phyloP scores from a whole-genome alignment of 2,113 vertebrate genomes.

The Chrysochloris asiatica region DNA sequence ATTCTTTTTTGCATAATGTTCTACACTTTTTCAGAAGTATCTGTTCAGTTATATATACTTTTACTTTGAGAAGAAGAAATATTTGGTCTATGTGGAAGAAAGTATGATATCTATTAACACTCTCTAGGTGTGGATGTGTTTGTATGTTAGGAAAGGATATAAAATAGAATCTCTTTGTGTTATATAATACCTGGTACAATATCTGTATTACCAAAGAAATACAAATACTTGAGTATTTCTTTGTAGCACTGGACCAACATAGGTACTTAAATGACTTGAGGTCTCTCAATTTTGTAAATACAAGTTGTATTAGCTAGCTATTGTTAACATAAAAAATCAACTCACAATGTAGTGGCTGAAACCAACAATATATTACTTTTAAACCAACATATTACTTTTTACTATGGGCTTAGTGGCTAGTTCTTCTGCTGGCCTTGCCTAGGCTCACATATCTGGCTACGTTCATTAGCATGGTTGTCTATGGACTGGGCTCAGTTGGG shows the following conservation, averaged over 20 bases:
- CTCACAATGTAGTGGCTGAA: not conserved
- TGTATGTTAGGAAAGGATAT: not conserved
- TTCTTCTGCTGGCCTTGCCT: conserved; percentile 8
- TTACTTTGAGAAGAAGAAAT: conserved; percentile 9
- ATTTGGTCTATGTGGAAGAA: conserved; percentile 45
- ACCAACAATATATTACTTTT: too few relatives aligned
- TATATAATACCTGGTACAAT: too few relatives aligned
- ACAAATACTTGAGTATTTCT: too few relatives aligned
- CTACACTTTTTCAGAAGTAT: not conserved
- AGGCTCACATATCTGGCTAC: not conserved
- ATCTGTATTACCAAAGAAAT: too few relatives aligned
- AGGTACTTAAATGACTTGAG: not conserved
- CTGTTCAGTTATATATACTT: not conserved
- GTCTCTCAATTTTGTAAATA: conserved; percentile 19
- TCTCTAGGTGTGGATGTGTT: not conserved
- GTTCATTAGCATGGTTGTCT: conserved; percentile 2
- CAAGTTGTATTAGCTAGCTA: not conserved
- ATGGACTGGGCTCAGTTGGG: not conserved
- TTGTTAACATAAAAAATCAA: not conserved
- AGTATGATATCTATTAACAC: not conserved
- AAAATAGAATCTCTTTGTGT: not conserved
- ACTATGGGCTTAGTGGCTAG: not conserved
- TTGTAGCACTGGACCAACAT: not conserved
- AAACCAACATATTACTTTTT: not conserved
- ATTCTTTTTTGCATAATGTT: conserved; percentile 6